Evolutionary conservation across 2,888 invertebrate genomes (phyloP).

Genomic region (Eucera pruinosa): DNA sequence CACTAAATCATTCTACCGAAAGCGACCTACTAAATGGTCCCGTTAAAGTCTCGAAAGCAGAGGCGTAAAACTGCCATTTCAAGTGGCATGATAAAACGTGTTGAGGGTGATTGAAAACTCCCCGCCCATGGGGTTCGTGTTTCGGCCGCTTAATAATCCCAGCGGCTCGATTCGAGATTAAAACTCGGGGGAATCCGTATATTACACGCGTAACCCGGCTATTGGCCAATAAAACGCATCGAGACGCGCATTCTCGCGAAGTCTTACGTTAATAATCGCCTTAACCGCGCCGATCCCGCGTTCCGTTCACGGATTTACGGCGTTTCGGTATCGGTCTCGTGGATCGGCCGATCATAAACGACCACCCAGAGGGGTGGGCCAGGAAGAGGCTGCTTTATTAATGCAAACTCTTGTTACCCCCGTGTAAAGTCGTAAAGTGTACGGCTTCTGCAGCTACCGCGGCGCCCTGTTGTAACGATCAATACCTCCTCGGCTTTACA

Average conservation of each 20-base stretch:
- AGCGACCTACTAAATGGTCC: not conserved
- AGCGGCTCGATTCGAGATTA: conserved; percentile 17
- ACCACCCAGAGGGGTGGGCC: conserved; percentile 14
- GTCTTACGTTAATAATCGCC: conserved; percentile 46
- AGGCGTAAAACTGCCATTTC: not conserved
- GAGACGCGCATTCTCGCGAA: too few species aligned
- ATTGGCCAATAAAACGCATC: conserved; percentile 33
- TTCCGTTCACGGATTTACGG: conserved; percentile 59
- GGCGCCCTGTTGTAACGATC: conserved; percentile 64
- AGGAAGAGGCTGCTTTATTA: conserved; percentile 62
- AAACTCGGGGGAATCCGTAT: conserved; percentile 7
- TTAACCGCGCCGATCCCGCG: conserved; percentile 42
- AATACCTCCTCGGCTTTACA: conserved; percentile 69
- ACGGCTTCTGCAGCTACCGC: conserved; percentile 66
- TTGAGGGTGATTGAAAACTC: not conserved
- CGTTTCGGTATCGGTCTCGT: conserved; percentile 46
- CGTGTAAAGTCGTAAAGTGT: conserved; percentile 72
- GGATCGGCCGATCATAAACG: conserved; percentile 63
- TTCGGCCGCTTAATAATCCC: not conserved
- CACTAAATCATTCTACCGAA: not conserved
- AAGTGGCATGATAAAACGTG: not conserved
- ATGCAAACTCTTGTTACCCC: conserved; percentile 72
- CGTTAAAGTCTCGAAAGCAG: not conserved
- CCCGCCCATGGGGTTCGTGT: not conserved
- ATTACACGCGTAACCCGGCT: conserved; percentile 2